Evolutionary conservation across 2,888 invertebrate genomes (phyloP).

Genomic region (Tryphoninae sp.): DNA sequence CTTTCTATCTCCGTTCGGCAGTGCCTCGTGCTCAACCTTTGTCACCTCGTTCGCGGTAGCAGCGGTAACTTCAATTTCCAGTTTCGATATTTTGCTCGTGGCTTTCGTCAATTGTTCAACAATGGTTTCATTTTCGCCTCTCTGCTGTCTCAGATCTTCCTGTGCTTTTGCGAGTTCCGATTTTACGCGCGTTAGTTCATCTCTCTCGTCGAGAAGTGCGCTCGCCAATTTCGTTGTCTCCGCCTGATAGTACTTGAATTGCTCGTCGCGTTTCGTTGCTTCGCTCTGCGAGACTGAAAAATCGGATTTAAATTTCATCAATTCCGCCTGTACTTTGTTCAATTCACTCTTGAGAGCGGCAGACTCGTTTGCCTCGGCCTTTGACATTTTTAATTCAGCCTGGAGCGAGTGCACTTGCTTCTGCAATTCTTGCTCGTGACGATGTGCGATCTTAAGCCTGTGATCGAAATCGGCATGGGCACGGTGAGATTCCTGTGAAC

Average conservation of each 20-base stretch:
- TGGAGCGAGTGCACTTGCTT: constrained; percentile 79
- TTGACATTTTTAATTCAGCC: constrained; percentile 78
- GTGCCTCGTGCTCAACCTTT: constrained; percentile 67
- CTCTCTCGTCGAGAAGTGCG: constrained; percentile 67
- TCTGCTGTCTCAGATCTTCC: constrained; percentile 67
- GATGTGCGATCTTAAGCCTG: constrained; percentile 82
- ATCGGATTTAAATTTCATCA: constrained; percentile 73
- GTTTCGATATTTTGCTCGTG: constrained; percentile 69
- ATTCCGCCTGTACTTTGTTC: constrained; percentile 75
- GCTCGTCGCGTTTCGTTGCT: constrained; percentile 70
- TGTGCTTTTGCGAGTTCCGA: constrained; percentile 66
- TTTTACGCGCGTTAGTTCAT: constrained; percentile 66
- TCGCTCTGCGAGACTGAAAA: constrained; percentile 70
- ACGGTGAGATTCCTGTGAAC: constrained; percentile 82
- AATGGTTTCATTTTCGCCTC: constrained; percentile 67
- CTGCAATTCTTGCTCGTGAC: constrained; percentile 84
- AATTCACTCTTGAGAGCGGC: constrained; percentile 81
- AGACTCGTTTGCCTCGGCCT: constrained; percentile 73
- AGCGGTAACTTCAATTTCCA: constrained; percentile 62
- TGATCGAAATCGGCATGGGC: constrained; percentile 83
- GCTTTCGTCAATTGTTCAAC: constrained; percentile 69
- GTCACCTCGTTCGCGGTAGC: constrained; percentile 62
- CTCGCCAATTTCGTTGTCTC: constrained; percentile 78
- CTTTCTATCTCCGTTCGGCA: constrained; percentile 68
- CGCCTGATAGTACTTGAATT: constrained; percentile 69